phyloP scores from a whole-genome alignment of 2,113 vertebrate species.

The Solea senegalensis region DNA sequence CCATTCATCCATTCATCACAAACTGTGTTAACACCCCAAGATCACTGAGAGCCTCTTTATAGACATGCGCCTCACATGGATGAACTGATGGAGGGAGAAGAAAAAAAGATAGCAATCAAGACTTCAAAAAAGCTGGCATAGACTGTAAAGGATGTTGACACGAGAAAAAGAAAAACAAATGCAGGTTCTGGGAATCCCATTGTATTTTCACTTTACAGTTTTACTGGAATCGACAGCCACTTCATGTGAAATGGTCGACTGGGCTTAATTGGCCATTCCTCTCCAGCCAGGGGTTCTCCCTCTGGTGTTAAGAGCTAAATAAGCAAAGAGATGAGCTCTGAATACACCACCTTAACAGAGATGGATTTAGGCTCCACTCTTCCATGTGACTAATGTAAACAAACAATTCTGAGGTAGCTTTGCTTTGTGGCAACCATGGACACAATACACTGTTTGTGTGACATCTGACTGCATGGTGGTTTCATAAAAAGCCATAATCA shows the following conservation, averaged over 20 bases:
- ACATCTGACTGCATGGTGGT: conserved; percentile 39
- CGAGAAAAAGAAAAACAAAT: conserved; percentile 25
- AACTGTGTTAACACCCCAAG: background rate
- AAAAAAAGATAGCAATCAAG: conserved; percentile 31
- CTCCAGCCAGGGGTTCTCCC: conserved; percentile 50
- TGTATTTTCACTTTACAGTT: conserved; percentile 50
- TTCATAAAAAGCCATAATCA: conserved; percentile 43
- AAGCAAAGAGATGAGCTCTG: conserved; percentile 53
- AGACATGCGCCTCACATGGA: background rate
- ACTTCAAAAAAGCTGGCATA: conserved; percentile 28
- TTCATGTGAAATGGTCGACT: conserved; percentile 59
- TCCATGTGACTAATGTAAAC: conserved; percentile 51
- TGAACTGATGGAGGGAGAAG: conserved; percentile 1
- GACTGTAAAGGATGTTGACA: conserved; percentile 33
- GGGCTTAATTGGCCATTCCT: conserved; percentile 66
- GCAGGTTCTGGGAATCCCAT: conserved; percentile 39
- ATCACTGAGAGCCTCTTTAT: conserved; percentile 19
- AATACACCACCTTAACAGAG: conserved; percentile 40
- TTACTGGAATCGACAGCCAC: conserved; percentile 57
- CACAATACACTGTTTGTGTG: conserved; percentile 15
- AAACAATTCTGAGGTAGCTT: conserved; percentile 42
- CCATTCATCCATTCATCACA: conserved; percentile 8
- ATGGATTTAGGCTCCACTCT: conserved; percentile 49
- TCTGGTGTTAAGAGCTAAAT: conserved; percentile 41
- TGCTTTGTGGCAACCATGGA: conserved; percentile 21